phyloP scores from a whole-genome alignment of 1,140 invertebrate species.

The Aleiodes sp. region DNA sequence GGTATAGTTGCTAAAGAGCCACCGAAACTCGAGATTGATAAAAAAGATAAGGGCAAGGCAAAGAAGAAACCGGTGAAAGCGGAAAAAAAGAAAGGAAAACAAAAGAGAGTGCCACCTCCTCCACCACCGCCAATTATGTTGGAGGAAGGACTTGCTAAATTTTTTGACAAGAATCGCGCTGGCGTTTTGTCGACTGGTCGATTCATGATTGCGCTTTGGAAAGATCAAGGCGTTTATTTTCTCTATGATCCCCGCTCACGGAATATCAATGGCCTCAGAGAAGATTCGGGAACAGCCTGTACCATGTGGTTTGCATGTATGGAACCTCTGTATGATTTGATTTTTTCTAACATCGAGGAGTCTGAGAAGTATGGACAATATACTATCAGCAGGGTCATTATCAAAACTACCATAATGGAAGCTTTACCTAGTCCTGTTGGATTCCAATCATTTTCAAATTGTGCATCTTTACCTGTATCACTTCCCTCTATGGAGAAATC shows the following conservation, averaged over 20 bases:
- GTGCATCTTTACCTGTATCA: slow-evolving; percentile 31
- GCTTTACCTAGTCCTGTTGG: slow-evolving; percentile 49
- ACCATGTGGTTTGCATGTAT: slow-evolving; percentile 58
- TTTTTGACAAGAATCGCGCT: slow-evolving; percentile 53
- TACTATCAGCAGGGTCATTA: slow-evolving; percentile 47
- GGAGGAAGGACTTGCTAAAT: slow-evolving; percentile 49
- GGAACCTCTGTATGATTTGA: slow-evolving; percentile 47
- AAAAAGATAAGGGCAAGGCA: slow-evolving; percentile 36
- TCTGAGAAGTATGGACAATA: slow-evolving; percentile 49
- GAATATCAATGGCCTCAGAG: slow-evolving; percentile 42
- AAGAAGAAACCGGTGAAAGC: slow-evolving; percentile 32
- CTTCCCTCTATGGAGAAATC: slow-evolving; percentile 34
- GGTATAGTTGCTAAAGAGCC: slow-evolving; percentile 46
- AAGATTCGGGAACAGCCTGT: slow-evolving; percentile 45
- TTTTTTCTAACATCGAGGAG: slow-evolving; percentile 47
- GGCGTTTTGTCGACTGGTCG: slow-evolving; percentile 49
- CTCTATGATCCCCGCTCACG: slow-evolving; percentile 51
- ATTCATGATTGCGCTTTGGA: slow-evolving; percentile 54
- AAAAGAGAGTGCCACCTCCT: slow-evolving; percentile 35
- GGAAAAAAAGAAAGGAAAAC: slow-evolving; percentile 34
- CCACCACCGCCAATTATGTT: slow-evolving; percentile 45
- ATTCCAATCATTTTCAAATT: slow-evolving; percentile 44
- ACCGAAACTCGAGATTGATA: slow-evolving; percentile 40
- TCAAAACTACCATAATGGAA: slow-evolving; percentile 49
- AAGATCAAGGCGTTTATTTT: slow-evolving; percentile 54